A percentile compares a stretch with the other conserved stretches of the same genome.
Evolutionary conservation across 2,888 invertebrate genomes (phyloP).

Genomic region (Tribolium freemani): DNA sequence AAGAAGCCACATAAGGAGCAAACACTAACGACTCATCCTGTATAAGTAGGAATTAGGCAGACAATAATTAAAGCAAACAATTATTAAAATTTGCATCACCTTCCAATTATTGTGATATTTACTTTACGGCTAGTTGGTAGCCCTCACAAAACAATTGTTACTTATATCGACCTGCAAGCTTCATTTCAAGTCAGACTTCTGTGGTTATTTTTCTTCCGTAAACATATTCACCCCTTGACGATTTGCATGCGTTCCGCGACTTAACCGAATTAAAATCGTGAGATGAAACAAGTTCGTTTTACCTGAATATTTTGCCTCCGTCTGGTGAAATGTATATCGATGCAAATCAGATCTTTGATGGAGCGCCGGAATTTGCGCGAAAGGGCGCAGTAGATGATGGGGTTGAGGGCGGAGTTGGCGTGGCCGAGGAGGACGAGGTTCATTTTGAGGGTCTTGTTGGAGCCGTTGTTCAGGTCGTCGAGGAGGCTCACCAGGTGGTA

Average conservation of each 20-base stretch:
- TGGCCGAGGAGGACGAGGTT: constrained; percentile 82
- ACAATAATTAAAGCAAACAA: too few species aligned
- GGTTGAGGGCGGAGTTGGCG: constrained; percentile 83
- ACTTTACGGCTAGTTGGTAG: too few species aligned
- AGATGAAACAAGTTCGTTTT: neutral
- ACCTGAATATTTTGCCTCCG: constrained; percentile 53
- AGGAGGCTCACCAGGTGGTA: constrained; percentile 80
- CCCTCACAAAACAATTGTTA: neutral
- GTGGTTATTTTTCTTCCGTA: too few species aligned
- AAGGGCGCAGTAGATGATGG: constrained; percentile 82
- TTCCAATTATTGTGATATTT: too few species aligned
- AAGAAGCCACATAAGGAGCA: too few species aligned
- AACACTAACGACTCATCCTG: too few species aligned
- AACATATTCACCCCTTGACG: neutral
- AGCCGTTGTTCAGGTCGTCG: constrained; percentile 70
- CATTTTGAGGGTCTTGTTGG: constrained; percentile 67
- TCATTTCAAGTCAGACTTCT: too few species aligned
- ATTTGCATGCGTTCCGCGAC: neutral
- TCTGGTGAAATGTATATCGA: constrained; percentile 58
- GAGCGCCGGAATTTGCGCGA: constrained; percentile 81
- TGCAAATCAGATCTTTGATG: constrained; percentile 71
- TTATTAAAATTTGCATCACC: too few species aligned
- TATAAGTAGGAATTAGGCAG: too few species aligned
- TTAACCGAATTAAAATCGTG: neutral
- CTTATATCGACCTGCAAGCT: neutral